Evolutionary conservation across 2,888 invertebrate genomes (phyloP).

Genomic region (Euclidia mi): DNA sequence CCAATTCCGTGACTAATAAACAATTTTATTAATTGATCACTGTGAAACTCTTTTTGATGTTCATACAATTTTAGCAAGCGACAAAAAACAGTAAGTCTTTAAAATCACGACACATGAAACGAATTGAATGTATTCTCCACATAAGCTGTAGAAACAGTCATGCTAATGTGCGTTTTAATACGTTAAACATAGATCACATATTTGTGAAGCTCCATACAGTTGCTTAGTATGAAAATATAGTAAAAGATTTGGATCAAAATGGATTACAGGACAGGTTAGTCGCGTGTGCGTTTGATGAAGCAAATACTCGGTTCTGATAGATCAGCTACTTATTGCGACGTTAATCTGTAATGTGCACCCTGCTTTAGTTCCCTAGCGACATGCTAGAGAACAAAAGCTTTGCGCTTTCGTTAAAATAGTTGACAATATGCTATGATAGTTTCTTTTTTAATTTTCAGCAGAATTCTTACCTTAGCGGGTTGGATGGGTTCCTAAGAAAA

Average conservation of each 20-base stretch:
- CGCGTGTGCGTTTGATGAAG: conserved; percentile 20
- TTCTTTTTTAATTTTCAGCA: too few relatives aligned
- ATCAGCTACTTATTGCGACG: conserved; percentile 1
- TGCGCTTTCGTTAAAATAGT: too few relatives aligned
- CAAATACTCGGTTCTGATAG: not conserved
- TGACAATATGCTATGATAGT: too few relatives aligned
- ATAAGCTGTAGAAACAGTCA: conserved; percentile 21
- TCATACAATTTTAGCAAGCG: not conserved
- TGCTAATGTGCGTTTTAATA: conserved; percentile 31
- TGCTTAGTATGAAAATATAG: conserved; percentile 28
- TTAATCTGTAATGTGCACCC: not conserved
- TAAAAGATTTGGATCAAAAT: conserved; percentile 34
- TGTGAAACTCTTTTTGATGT: not conserved
- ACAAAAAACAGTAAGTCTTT: not conserved
- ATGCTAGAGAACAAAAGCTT: too few relatives aligned
- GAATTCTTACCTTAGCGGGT: too few relatives aligned
- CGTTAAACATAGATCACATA: conserved; percentile 27
- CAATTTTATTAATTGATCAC: not conserved
- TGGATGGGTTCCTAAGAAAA: too few relatives aligned
- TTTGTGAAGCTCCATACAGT: conserved; percentile 27
- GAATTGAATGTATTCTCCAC: conserved; percentile 7
- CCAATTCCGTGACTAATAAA: not conserved
- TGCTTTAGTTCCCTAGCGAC: too few relatives aligned
- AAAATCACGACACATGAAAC: conserved; percentile 28
- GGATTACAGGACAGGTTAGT: too few relatives aligned